Percentiles rank a stretch among this genome's conserved stretches.
Conservation (phyloP, 2,888 invertebrate species). For the Cyaniris semiargus region DNA sequence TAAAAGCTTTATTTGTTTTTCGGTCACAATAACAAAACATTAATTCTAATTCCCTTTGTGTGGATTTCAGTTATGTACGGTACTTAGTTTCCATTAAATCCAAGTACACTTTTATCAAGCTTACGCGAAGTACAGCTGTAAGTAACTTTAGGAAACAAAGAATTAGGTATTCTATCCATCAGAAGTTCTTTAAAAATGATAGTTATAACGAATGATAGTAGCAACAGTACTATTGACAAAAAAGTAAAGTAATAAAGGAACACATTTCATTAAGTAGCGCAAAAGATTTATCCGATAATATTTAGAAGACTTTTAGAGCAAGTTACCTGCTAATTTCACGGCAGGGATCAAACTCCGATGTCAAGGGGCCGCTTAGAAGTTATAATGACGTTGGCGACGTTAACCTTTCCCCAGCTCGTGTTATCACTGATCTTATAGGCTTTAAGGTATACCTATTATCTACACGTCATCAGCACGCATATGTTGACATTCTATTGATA, state of each 20-base stretch:
- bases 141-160: too few species aligned
- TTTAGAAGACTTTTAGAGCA: neutral
- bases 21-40: too few species aligned
- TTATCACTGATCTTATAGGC: neutral
- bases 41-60: too few species aligned
- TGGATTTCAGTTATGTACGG: too few species aligned
- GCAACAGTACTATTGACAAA: neutral
- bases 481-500: neutral
- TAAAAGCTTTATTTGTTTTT: too few species aligned
- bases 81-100: too few species aligned
- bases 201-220: neutral
- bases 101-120: too few species aligned
- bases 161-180: too few species aligned
- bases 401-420: neutral
- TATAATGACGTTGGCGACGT: neutral
- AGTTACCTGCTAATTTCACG: neutral
- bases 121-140: too few species aligned
- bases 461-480: neutral
- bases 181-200: too few species aligned
- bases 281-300: neutral
- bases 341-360: neutral
- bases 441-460: neutral
- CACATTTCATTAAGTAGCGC: neutral
- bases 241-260: neutral
- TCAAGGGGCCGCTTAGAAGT: neutral